Evolutionary conservation across 1,140 invertebrate genomes (phyloP).

Genomic region (Subanguina moxae): DNA sequence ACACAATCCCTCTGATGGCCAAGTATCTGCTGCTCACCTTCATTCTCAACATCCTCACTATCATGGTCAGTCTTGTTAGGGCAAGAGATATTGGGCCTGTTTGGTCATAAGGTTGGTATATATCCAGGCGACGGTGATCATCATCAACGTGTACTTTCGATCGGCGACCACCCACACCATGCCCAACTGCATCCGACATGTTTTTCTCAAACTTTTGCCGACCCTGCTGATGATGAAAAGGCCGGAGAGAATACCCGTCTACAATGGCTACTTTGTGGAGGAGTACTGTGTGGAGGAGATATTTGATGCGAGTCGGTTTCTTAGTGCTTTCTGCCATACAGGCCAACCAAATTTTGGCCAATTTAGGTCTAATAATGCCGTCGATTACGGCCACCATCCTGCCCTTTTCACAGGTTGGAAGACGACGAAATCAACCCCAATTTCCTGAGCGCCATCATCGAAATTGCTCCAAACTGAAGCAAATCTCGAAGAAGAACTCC

Average conservation of each 20-base stretch:
- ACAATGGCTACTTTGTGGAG: constrained; percentile 67
- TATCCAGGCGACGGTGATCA: constrained; percentile 63
- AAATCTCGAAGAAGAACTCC: constrained; percentile 65
- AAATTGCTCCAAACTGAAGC: constrained; percentile 40
- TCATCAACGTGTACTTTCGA: constrained; percentile 98
- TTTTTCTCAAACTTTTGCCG: constrained; percentile 86
- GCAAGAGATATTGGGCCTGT: too few species aligned
- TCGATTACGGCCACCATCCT: constrained; percentile 57
- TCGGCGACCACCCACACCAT: constrained; percentile 81
- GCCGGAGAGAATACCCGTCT: constrained; percentile 60
- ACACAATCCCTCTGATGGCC: constrained; percentile 88
- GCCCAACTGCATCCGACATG: constrained; percentile 78
- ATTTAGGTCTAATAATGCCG: constrained; percentile 47
- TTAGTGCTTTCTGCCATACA: too few species aligned
- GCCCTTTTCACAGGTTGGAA: constrained; percentile 43
- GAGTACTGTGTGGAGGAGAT: constrained; percentile 55
- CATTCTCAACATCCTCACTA: constrained; percentile 98
- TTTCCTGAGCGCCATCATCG: constrained; percentile 32
- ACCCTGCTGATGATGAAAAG: constrained; percentile 52
- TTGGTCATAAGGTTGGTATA: too few species aligned
- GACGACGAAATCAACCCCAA: constrained; percentile 24
- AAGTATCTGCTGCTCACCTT: constrained; percentile 98
- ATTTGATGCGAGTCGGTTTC: constrained; percentile 54
- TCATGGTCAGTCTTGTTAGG: constrained; percentile 65
- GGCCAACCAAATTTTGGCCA: too few species aligned